These are phyloP conservation scores for Galendromus occidentalis DNA, from an alignment of 1,140 invertebrate species.

Conservation along the genomic window DNA sequence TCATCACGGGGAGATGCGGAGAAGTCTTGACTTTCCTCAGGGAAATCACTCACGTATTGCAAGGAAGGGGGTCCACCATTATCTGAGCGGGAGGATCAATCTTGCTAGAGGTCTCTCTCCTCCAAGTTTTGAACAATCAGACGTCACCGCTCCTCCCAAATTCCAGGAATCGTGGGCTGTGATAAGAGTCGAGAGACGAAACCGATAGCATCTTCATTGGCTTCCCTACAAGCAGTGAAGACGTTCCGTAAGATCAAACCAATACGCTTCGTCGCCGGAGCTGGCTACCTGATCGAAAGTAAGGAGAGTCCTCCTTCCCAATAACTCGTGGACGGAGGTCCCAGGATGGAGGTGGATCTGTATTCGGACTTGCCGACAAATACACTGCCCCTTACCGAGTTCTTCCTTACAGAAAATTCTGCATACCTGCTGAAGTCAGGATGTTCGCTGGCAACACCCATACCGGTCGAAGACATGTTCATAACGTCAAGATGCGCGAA, in stretches of 20 bases:
- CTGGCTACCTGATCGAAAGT: background rate
- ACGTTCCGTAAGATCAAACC: background rate
- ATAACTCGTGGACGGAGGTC: too few species aligned
- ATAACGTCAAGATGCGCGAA: background rate
- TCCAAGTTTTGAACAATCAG: too few species aligned
- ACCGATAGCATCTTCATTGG: background rate
- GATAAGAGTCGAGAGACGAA: background rate
- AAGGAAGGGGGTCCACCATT: too few species aligned
- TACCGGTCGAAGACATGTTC: slow-evolving; percentile 1
- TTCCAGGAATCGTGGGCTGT: background rate
- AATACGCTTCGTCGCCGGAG: background rate
- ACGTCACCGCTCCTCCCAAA: background rate
- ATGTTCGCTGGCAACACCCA: background rate
- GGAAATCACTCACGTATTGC: too few species aligned
- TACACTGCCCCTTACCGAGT: background rate
- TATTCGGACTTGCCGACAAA: too few species aligned
- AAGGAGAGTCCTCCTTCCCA: background rate
- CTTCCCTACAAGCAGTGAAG: background rate
- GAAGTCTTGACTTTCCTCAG: too few species aligned
- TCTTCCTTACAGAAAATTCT: background rate
- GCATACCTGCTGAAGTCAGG: background rate
- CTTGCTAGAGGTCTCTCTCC: too few species aligned
- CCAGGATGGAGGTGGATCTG: too few species aligned
- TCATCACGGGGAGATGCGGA: too few species aligned
- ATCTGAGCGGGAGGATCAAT: too few species aligned